Conservation (phyloP, 2,113 vertebrate genomes). For the Phocoena sinus region DNA sequence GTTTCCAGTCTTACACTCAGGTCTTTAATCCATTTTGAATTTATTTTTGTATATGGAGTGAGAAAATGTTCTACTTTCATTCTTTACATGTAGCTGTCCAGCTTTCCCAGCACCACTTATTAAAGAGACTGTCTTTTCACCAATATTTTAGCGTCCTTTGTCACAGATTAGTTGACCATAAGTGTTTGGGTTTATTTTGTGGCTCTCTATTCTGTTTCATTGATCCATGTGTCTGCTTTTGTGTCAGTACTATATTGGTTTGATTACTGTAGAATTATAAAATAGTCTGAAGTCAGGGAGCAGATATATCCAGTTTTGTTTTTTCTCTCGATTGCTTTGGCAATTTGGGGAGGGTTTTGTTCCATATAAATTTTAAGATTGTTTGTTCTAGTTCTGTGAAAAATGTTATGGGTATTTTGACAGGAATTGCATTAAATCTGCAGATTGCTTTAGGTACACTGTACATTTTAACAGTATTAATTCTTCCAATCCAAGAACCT, state of each 20-base stretch:
- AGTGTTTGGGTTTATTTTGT: not conserved
- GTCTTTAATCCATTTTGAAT: not conserved
- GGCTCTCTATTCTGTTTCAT: not conserved
- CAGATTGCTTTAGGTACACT: not conserved
- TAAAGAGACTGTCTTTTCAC: not conserved
- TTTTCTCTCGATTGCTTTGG: not conserved
- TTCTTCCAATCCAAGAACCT: not conserved
- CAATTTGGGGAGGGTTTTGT: not conserved
- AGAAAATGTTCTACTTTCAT: not conserved
- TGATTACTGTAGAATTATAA: not conserved
- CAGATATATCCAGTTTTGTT: not conserved
- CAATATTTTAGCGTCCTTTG: not conserved
- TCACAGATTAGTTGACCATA: not conserved
- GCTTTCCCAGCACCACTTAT: not conserved
- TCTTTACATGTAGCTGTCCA: not conserved
- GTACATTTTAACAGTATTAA: not conserved
- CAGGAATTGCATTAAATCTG: not conserved
- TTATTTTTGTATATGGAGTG: not conserved
- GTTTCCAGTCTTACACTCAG: not conserved
- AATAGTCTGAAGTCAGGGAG: not conserved
- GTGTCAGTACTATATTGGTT: not conserved
- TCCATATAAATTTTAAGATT: not conserved
- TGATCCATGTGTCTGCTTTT: not conserved
- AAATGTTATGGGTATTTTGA: not conserved
- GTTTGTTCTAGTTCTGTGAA: not conserved